These are phyloP conservation scores for Scaptodrosophila latifasciaeformis DNA, from an alignment of 2,888 invertebrate genomes.

Conservation along the genomic window DNA sequence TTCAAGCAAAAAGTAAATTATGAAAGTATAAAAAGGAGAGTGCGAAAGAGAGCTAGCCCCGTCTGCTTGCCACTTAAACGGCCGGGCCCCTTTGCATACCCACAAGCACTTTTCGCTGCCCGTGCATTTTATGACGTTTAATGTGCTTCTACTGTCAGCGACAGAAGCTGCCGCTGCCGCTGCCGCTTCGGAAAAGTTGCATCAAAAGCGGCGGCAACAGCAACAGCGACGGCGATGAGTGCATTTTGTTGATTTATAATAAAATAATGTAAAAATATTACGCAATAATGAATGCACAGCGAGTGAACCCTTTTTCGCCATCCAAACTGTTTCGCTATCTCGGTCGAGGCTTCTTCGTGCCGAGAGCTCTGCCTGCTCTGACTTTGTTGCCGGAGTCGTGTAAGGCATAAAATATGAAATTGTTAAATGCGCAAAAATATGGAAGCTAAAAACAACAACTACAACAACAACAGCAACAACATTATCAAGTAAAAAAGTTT, in stretches of 20 bases:
- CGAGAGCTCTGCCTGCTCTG: conserved; percentile 12
- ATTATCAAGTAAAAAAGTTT: conserved; percentile 41
- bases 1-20: conserved; percentile 67
- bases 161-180: no score
- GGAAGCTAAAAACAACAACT: no score
- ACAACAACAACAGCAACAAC: not conserved
- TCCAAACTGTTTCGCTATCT: not conserved
- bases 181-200: conserved; percentile 13
- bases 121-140: conserved; percentile 69
- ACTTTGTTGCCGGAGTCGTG: conserved; percentile 22
- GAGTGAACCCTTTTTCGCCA: conserved; percentile 18
- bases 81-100: conserved; percentile 3
- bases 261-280: conserved; percentile 71
- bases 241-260: conserved; percentile 71
- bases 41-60: conserved; percentile 27
- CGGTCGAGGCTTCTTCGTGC: no score
- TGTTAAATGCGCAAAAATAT: conserved; percentile 41
- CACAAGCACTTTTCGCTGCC: conserved; percentile 54
- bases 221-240: conserved; percentile 59
- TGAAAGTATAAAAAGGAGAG: conserved; percentile 52
- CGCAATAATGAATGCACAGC: conserved; percentile 66
- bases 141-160: conserved; percentile 70
- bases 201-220: no score
- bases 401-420: conserved; percentile 66
- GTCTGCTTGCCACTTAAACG: no score